These are phyloP conservation scores for Prolemur simus DNA, from an alignment of 2,113 vertebrate species.

Conservation along the genomic window DNA sequence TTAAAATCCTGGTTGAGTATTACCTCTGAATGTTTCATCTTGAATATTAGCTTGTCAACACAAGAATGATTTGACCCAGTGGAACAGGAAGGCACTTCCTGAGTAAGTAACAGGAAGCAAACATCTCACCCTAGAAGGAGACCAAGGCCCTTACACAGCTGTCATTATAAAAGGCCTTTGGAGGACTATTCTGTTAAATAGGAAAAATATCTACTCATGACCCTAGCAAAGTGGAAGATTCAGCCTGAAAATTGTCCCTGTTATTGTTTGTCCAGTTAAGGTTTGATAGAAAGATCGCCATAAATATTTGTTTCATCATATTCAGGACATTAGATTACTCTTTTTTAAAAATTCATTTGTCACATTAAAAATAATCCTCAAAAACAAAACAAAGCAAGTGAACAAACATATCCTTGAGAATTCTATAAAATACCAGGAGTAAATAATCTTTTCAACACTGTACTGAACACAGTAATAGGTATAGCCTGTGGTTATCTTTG, in stretches of 20 bases:
- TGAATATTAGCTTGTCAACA: background rate
- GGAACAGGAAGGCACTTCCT: background rate
- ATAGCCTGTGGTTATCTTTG: background rate
- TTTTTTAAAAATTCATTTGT: constrained; percentile 3
- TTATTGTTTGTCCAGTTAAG: background rate
- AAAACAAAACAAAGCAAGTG: background rate
- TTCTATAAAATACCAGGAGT: background rate
- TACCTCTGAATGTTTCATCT: background rate
- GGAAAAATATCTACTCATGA: background rate
- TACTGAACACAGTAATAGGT: background rate
- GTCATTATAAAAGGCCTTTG: background rate
- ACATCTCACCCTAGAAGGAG: background rate
- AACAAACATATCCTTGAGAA: background rate
- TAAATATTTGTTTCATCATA: background rate
- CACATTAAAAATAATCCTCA: background rate
- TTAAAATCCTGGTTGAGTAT: background rate
- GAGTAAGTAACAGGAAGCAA: background rate
- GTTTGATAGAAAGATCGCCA: background rate
- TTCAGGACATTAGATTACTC: background rate
- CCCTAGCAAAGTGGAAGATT: background rate
- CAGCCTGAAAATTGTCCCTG: background rate
- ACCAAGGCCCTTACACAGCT: background rate
- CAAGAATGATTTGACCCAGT: background rate
- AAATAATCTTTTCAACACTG: background rate
- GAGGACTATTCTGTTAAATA: too few species aligned